Conservation (phyloP, 2,888 invertebrate species). For the Sylvicola fuscatus region DNA sequence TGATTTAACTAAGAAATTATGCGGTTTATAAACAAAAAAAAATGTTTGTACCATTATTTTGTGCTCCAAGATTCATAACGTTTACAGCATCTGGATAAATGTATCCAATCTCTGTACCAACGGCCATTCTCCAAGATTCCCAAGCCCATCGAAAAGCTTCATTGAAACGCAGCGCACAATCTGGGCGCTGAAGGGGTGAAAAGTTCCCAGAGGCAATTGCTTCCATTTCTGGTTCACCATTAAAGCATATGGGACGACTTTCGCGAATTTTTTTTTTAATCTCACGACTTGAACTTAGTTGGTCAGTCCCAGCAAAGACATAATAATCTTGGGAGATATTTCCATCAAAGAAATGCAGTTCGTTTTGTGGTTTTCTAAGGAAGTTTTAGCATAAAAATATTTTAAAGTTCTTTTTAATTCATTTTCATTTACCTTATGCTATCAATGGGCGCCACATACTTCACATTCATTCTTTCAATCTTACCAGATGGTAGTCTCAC, state of each 20-base stretch:
- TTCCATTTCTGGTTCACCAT: conserved; percentile 40
- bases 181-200: conserved; percentile 7
- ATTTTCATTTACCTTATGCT: no score
- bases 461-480: conserved; percentile 8
- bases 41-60: conserved; percentile 38
- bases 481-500: conserved; percentile 6
- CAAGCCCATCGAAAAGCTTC: conserved; percentile 37
- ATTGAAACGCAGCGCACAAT: conserved; percentile 14
- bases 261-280: no score
- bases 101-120: conserved; percentile 33
- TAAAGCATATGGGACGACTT: conserved; percentile 26
- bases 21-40: background rate
- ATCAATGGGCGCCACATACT: conserved; percentile 8
- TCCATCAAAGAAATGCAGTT: conserved; percentile 8
- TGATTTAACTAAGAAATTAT: conserved; percentile 4
- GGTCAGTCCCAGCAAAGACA: conserved; percentile 7
- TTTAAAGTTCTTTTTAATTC: no score
- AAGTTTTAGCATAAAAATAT: no score
- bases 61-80: conserved; percentile 40
- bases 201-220: conserved; percentile 30
- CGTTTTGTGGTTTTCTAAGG: background rate
- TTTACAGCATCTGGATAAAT: conserved; percentile 31
- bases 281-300: no score
- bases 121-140: conserved; percentile 42
- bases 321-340: conserved; percentile 10